These are phyloP conservation scores for Laspeyria flexula DNA, from an alignment of 2,888 invertebrate genomes.

Conservation along the genomic window DNA sequence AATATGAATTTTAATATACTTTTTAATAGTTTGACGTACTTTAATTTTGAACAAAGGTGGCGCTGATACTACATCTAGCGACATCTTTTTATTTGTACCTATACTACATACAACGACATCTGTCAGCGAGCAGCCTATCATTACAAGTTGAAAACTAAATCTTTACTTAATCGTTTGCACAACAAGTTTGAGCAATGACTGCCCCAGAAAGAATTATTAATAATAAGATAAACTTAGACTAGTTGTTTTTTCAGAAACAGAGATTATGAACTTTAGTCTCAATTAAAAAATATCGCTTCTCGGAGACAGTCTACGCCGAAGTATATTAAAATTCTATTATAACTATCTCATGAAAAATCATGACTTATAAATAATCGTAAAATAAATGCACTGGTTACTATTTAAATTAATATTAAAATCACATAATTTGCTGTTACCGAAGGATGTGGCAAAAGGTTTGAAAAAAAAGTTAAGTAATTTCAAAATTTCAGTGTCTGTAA, in stretches of 20 bases:
- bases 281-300: too few relatives aligned
- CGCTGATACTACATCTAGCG: too few relatives aligned
- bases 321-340: conserved; percentile 30
- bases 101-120: not conserved
- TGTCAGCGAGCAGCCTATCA: too few relatives aligned
- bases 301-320: conserved; percentile 24
- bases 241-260: too few relatives aligned
- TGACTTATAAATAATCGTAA: conserved; percentile 47
- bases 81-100: too few relatives aligned
- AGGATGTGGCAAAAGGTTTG: conserved; percentile 15
- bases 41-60: too few relatives aligned
- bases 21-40: too few relatives aligned
- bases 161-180: not conserved
- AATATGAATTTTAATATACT: conserved; percentile 43
- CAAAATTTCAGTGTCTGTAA: too few relatives aligned
- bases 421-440: conserved; percentile 25
- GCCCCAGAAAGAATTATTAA: not conserved
- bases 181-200: not conserved
- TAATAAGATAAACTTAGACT: too few relatives aligned
- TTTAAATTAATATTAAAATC: conserved; percentile 38
- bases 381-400: conserved; percentile 59
- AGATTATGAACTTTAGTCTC: too few relatives aligned
- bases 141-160: not conserved
- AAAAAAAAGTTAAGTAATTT: too few relatives aligned
- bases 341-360: conserved; percentile 8